These are phyloP conservation scores for Delphinus delphis DNA, from an alignment of 2,113 vertebrate species.

Conservation along the genomic window DNA sequence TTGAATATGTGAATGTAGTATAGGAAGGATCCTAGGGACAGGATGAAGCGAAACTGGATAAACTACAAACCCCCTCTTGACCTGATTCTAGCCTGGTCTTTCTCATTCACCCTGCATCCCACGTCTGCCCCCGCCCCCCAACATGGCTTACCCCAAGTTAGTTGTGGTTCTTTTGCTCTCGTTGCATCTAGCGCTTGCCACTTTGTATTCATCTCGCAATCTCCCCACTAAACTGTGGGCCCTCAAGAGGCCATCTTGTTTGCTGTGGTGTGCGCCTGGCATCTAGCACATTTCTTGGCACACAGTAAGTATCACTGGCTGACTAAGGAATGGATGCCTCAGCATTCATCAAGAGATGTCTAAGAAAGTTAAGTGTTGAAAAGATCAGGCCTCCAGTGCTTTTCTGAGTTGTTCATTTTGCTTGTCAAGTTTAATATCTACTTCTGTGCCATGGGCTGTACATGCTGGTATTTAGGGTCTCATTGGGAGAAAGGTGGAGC, in stretches of 20 bases:
- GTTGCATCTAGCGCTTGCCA: not conserved
- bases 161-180: not conserved
- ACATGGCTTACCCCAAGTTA: not conserved
- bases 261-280: not conserved
- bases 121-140: too few relatives aligned
- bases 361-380: not conserved
- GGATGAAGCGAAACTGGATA: not conserved
- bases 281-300: not conserved
- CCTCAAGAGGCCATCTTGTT: not conserved
- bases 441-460: not conserved
- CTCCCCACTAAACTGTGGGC: not conserved
- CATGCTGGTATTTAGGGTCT: not conserved
- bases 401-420: not conserved
- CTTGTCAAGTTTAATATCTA: not conserved
- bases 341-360: not conserved
- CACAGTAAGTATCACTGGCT: not conserved
- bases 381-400: not conserved
- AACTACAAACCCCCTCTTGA: not conserved
- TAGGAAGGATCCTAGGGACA: not conserved
- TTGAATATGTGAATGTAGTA: not conserved
- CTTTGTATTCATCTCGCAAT: not conserved
- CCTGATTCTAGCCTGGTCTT: not conserved
- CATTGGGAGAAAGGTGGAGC: not conserved
- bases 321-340: not conserved
- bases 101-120: not conserved